Evolutionary conservation across 2,113 vertebrate species (phyloP).

Genomic region (Gorsachius goisagi): DNA sequence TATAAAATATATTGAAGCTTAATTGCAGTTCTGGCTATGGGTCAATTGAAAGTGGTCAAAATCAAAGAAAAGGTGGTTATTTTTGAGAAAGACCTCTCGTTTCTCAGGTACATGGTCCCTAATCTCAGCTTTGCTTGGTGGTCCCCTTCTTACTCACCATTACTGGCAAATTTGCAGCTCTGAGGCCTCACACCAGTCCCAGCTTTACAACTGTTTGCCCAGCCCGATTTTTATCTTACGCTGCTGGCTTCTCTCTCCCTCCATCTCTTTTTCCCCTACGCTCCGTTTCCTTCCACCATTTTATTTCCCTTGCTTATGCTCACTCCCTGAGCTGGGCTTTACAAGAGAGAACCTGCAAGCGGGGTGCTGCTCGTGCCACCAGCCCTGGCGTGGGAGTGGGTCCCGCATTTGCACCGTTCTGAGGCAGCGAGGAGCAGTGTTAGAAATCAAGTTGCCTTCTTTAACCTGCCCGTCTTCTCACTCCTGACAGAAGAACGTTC

Average conservation of each 20-base stretch:
- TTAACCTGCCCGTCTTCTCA: neutral
- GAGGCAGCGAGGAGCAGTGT: neutral
- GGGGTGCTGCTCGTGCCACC: rapidly evolving
- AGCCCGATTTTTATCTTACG: neutral
- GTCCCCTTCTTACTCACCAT: neutral
- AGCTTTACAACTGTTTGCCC: neutral
- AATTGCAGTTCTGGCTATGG: constrained; percentile 52
- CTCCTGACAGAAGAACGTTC: neutral
- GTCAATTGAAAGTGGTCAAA: constrained; percentile 32
- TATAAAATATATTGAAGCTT: constrained; percentile 80
- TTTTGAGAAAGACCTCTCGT: neutral
- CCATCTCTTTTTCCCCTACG: neutral
- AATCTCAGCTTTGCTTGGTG: neutral
- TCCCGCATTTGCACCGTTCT: rapidly evolving
- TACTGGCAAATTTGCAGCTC: neutral
- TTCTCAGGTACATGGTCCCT: neutral
- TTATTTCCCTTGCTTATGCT: neutral
- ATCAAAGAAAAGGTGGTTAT: neutral
- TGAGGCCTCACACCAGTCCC: neutral
- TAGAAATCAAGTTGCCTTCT: neutral
- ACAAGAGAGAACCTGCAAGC: neutral
- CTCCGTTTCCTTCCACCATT: neutral
- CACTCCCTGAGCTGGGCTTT: neutral
- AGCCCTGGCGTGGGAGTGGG: rapidly evolving
- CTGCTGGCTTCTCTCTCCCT: neutral